Evolutionary conservation across 2,888 invertebrate species (phyloP), one percentile per base, ranked within the genome.

Genomic region (Euzophera pinguis): DNA sequence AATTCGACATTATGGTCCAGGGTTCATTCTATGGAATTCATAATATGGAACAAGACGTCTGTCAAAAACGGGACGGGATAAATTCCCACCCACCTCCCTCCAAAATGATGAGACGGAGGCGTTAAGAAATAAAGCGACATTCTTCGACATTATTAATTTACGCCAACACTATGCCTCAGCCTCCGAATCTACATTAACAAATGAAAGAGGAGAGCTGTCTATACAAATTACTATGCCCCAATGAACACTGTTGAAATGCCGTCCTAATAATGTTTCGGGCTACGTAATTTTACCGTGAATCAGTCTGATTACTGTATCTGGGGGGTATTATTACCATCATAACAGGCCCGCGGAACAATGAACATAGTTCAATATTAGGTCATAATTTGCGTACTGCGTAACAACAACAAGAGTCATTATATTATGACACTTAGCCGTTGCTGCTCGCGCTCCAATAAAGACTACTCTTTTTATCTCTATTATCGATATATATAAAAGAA

Each of bases 211-310:
- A 43, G 22, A 43, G 12, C 13, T 27, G 43, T 43, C 43, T 43
- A 13, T 43, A 43, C 43, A 43, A 29, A 13, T 43, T 29, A 43
- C 29, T 39, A 22, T 22, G 16, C 39, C 14, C 17, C 16, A 39
- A 39, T 16, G 39, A 29, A 3, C 7, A 42, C 12, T 27, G 42
- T n/a, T n/a, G 42, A 42, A 42, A 42, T 42, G 13, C 8, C 14
- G 13, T 16, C 42, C 17, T 43, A 43, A 12, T 42, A n/a, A 42
- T 10, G 12, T 17, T 45, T 12, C 22, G 43, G 43, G 45, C 45
- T 32, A 32, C 45, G 29, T 45, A 45, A 45, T 45, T 45, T 45
- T 32, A 29, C 32, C 9, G 45, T 45, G 45, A 45, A 45, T 45
- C 45, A 45, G 45, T 14, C 45, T 13, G 45, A 32, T 45, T 45